Base-by-base conservation (phyloP, 1,140 invertebrate genomes). In the Metopolophium dirhodum region DNA sequence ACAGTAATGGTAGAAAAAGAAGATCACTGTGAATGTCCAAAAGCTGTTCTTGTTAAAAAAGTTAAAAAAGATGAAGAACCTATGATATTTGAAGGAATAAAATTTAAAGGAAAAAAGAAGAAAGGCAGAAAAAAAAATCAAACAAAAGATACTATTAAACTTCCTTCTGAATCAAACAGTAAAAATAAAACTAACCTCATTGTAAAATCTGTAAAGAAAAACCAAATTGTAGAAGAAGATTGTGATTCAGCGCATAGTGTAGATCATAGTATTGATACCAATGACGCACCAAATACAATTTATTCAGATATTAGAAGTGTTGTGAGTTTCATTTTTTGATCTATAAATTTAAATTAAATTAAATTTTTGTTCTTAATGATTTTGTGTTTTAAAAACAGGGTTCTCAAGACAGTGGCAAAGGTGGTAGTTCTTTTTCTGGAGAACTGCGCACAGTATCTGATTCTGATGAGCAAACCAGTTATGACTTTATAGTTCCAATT, bases 401-500 rank as follows among this genome's bases (percentile, higher is more conserved):
- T 37, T 92, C 91, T 51, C 91, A 92, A 92, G 91, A 92, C 23
- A 92, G 91, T 51, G 91, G 91, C 4, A 92, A 92, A 92, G 91
- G 91, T 4, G 91, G 91, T 51, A 92, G 91, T 83, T 92, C 91
- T n/a, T 35, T 82, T 49, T 92, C 91, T 49, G 91, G 91, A 51
- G 91, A 92, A 49, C 35, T 92, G 0, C 61, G 47, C 6, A 92
- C 91, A 51, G n/a, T 92, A 37, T 92, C 77, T 23, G 91, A 92
- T 92, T 82, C 91, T 85, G 68, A 92, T 41, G 91, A 92, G 47
- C 68, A 83, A 51, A 83, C 68, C 0, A 83, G 1, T 92, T 92
- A 82, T 92, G 77, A 92, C 22, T 99, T 99, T 95, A 96, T 97
- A 94, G 97, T 99, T 94, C 97, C 98, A 22, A 96, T 97, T 94